Evolutionary conservation across 2,113 vertebrate genomes (phyloP).

Genomic region (Cavia porcellus): DNA sequence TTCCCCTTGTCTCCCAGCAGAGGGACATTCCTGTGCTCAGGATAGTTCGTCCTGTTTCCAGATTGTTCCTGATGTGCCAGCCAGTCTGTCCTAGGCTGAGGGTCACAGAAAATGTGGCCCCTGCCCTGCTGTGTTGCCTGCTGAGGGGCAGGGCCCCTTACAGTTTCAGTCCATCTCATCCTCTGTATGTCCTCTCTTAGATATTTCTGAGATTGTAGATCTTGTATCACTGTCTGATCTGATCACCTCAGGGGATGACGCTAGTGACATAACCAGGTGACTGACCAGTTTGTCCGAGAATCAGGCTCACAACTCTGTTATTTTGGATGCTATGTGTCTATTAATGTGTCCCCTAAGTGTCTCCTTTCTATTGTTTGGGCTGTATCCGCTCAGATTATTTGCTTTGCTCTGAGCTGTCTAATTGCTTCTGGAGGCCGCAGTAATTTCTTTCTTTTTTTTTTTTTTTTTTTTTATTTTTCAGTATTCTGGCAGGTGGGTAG

Average conservation of each 20-base stretch:
- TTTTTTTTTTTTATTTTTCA: no score
- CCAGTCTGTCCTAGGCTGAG: neutral
- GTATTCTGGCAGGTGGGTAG: neutral
- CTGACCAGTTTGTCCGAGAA: neutral
- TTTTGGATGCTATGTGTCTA: neutral
- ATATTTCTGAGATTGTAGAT: neutral
- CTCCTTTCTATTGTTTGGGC: neutral
- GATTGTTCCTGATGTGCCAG: neutral
- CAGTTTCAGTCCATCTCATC: neutral
- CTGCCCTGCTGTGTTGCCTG: neutral
- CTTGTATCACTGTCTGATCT: neutral
- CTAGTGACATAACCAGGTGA: neutral
- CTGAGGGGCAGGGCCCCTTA: neutral
- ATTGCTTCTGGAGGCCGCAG: neutral
- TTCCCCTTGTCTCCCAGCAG: neutral
- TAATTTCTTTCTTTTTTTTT: neutral
- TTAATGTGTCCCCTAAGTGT: neutral
- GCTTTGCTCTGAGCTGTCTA: neutral
- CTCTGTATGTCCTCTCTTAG: neutral
- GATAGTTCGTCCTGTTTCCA: neutral
- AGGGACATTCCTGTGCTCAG: neutral
- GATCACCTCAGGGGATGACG: neutral
- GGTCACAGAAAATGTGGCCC: neutral
- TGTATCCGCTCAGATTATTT: neutral
- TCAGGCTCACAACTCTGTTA: neutral